phyloP scores from a whole-genome alignment of 2,888 invertebrate genomes.

The Criorhina ranunculi region DNA sequence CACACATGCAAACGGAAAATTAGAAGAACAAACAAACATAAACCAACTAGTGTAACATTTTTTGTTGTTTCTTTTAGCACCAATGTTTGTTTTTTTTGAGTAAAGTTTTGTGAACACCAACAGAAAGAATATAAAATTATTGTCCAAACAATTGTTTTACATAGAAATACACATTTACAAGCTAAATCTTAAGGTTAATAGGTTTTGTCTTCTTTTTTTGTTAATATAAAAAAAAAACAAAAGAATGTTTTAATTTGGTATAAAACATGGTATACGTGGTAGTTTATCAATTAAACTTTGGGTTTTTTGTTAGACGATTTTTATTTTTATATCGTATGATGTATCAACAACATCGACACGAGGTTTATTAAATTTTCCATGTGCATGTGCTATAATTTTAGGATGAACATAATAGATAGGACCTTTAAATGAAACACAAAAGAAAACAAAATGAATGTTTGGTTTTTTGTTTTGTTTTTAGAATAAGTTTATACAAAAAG shows the following conservation, averaged over 20 bases:
- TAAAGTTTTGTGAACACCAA: conserved; percentile 24
- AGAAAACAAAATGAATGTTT: conserved; percentile 54
- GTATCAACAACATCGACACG: conserved; percentile 82
- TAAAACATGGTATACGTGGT: conserved; percentile 42
- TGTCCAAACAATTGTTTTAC: conserved; percentile 16
- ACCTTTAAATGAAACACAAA: conserved; percentile 78
- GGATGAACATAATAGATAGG: conserved; percentile 82
- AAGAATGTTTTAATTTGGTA: too few species aligned
- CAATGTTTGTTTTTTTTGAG: conserved; percentile 44
- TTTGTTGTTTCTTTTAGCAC: conserved; percentile 37
- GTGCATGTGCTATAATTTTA: conserved; percentile 83
- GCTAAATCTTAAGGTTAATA: conserved; percentile 38
- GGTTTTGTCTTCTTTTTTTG: conserved; percentile 28
- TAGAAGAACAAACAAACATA: conserved; percentile 15
- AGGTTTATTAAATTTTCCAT: conserved; percentile 81
- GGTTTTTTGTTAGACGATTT: conserved; percentile 82
- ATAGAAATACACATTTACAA: conserved; percentile 41
- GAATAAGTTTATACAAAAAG: conserved; percentile 18
- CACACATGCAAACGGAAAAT: conserved; percentile 71
- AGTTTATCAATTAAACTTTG: too few species aligned
- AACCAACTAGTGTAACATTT: conserved; percentile 9
- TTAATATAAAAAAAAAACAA: conserved; percentile 64
- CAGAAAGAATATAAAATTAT: conserved; percentile 15
- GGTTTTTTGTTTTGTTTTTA: conserved; percentile 45
- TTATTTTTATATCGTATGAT: conserved; percentile 84